Percentiles rank a stretch among this genome's conserved stretches.
Evolutionary conservation across 2,113 vertebrate species (phyloP).

Genomic region (Cyanoderma ruficeps): DNA sequence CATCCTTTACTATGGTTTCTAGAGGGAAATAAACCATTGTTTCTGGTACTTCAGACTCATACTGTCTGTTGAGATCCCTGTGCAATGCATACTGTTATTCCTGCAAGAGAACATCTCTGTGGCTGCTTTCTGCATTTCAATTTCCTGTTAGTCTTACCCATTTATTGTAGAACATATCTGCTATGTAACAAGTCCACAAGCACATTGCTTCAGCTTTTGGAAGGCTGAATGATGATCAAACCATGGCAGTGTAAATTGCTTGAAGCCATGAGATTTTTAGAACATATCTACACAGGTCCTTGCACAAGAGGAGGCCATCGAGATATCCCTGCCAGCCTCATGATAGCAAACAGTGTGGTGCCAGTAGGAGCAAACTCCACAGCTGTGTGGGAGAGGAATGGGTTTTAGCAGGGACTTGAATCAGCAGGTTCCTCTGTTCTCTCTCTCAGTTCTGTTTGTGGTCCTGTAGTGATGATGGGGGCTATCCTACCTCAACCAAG

Average conservation of each 20-base stretch:
- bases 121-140: background rate
- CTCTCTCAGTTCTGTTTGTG: background rate
- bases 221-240: background rate
- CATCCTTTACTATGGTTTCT: background rate
- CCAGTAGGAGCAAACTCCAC: background rate
- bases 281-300: background rate
- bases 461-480: background rate
- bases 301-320: fast-evolving
- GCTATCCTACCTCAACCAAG: background rate
- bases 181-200: background rate
- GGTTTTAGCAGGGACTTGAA: background rate
- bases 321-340: background rate
- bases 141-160: background rate
- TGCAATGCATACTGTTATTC: background rate
- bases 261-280: background rate
- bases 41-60: background rate
- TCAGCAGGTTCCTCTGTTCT: background rate
- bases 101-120: background rate
- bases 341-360: background rate
- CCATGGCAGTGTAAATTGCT: background rate
- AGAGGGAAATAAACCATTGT: background rate
- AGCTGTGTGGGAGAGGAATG: background rate
- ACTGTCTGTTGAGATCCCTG: background rate
- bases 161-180: background rate
- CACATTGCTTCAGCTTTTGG: background rate